Conservation (phyloP, 2,797 vertebrate species). For the Champsocephalus esox region DNA sequence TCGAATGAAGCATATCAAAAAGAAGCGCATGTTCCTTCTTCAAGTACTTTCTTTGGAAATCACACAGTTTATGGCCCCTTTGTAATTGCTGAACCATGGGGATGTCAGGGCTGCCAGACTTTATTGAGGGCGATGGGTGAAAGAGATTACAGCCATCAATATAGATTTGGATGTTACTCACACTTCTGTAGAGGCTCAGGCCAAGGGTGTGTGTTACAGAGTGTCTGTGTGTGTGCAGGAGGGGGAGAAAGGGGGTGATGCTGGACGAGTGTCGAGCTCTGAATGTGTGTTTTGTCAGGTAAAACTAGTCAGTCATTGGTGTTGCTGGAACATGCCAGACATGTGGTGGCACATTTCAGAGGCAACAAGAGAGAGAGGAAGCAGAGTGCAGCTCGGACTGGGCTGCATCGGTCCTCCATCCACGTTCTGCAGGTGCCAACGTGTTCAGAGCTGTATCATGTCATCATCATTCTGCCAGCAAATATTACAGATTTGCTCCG, state of each 20-base stretch:
- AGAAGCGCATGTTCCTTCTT: slow-evolving; percentile 25
- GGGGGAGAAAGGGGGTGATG: not conserved
- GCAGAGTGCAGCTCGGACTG: not conserved
- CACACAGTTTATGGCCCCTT: slow-evolving; percentile 43
- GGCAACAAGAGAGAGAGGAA: not conserved
- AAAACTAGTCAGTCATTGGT: slow-evolving; percentile 11
- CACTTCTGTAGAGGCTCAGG: slow-evolving; percentile 42
- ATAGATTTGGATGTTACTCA: slow-evolving; percentile 63
- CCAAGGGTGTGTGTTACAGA: not conserved
- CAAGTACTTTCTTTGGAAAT: slow-evolving; percentile 25
- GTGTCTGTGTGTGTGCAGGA: not conserved
- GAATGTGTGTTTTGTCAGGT: too few relatives aligned
- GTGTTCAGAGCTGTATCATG: slow-evolving; percentile 23
- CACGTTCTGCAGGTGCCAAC: slow-evolving; percentile 7
- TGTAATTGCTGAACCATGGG: slow-evolving; percentile 44
- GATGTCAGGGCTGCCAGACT: slow-evolving; percentile 38
- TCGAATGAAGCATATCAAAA: slow-evolving; percentile 19
- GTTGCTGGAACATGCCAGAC: slow-evolving; percentile 18
- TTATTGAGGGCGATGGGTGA: slow-evolving; percentile 47
- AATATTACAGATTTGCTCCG: not conserved
- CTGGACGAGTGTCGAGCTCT: not conserved
- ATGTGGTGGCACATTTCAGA: slow-evolving; percentile 18
- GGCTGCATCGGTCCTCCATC: not conserved
- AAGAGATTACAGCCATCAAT: slow-evolving; percentile 63
- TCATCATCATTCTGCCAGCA: slow-evolving; percentile 14